Percentiles rank a stretch among this genome's conserved stretches.
Conservation (phyloP, 35 echinoderm and acorn worm species). For the Apostichopus parvimensis region DNA sequence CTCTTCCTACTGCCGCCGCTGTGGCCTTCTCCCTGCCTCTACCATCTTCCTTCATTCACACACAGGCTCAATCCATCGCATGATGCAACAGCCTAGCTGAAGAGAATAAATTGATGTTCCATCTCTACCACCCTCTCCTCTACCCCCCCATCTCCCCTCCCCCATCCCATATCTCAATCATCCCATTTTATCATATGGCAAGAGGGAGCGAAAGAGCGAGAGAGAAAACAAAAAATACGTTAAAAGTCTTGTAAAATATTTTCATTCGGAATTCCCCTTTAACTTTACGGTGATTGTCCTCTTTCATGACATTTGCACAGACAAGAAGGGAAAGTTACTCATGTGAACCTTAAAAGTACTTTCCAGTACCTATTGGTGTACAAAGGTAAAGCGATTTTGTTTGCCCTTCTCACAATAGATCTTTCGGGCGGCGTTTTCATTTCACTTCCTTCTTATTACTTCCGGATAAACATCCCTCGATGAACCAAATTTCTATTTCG, state of each 20-base stretch:
- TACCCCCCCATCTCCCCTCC: background rate
- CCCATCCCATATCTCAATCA: no score
- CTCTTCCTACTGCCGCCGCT: no score
- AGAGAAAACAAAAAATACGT: no score
- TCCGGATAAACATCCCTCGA: slow-evolving; percentile 30
- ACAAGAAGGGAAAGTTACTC: background rate
- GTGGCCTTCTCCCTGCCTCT: no score
- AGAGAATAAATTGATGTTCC: background rate
- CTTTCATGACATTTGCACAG: background rate
- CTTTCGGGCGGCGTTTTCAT: slow-evolving; percentile 14
- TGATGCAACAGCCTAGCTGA: no score
- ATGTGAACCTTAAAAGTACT: slow-evolving; percentile 35
- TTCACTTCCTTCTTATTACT: slow-evolving; percentile 37
- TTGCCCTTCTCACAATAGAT: background rate
- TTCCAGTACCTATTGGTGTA: slow-evolving; percentile 3
- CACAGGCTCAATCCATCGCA: no score
- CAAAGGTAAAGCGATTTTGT: slow-evolving; percentile 37
- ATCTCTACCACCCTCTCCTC: background rate
- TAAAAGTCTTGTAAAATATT: no score
- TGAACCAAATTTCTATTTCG: slow-evolving; percentile 23
- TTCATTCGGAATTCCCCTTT: no score
- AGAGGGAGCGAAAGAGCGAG: no score
- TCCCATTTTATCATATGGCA: no score
- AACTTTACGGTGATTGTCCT: background rate
- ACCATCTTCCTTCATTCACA: no score